A percentile compares a stretch with the other conserved stretches of the same genome.
phyloP scores from a whole-genome alignment of 2,888 invertebrate species.

The Synanthedon vespiformis region DNA sequence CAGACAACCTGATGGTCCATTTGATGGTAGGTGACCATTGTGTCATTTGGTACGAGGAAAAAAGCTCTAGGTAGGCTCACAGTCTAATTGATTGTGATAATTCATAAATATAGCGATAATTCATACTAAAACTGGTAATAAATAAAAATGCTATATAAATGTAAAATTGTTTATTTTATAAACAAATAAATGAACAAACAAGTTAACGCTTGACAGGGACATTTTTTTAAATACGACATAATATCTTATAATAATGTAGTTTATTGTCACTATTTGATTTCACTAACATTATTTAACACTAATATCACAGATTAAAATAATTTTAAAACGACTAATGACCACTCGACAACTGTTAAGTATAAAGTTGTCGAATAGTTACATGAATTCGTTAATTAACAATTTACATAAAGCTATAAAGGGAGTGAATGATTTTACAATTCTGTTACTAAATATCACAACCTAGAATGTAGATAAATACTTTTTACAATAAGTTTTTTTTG shows the following conservation, averaged over 20 bases:
- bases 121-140: not conserved
- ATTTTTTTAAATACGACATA: slow-evolving; percentile 3
- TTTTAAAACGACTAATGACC: not conserved
- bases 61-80: no score
- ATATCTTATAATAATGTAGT: slow-evolving; percentile 8
- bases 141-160: slow-evolving; percentile 13
- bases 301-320: not conserved
- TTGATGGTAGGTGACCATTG: not conserved
- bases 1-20: not conserved
- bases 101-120: no score
- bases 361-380: not conserved
- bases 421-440: not conserved
- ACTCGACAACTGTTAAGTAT: not conserved
- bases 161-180: slow-evolving; percentile 57
- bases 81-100: no score
- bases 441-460: slow-evolving; percentile 29
- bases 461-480: slow-evolving; percentile 7
- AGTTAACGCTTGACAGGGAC: slow-evolving; percentile 45
- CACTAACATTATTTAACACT: not conserved
- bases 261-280: not conserved
- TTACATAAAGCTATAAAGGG: not conserved
- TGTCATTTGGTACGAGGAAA: no score
- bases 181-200: slow-evolving; percentile 53
- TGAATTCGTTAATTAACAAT: not conserved
- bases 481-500: no score